Evolutionary conservation across 2,888 invertebrate species (phyloP).

Genomic region (Minunthozetes semirufus): DNA sequence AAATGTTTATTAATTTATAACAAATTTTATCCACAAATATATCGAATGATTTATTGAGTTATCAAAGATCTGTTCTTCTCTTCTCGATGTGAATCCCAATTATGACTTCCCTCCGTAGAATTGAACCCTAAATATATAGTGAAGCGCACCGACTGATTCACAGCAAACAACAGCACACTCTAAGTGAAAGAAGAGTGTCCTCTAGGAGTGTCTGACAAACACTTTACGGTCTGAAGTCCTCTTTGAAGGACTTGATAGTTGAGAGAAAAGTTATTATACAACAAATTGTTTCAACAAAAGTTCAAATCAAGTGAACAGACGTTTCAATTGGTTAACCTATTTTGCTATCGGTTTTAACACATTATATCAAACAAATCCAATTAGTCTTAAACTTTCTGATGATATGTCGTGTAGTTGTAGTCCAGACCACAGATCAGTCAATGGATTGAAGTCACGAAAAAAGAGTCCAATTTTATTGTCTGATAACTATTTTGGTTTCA

Average conservation of each 20-base stretch:
- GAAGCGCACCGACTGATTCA: background rate
- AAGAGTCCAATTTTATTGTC: background rate
- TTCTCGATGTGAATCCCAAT: background rate
- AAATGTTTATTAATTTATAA: background rate
- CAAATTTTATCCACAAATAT: background rate
- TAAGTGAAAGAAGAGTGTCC: background rate
- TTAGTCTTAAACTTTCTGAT: background rate
- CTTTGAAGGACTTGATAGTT: conserved; percentile 7
- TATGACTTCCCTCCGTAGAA: background rate
- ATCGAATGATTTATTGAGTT: no score
- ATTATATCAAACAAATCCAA: background rate
- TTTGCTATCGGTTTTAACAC: background rate
- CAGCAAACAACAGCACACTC: background rate
- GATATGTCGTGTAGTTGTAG: background rate
- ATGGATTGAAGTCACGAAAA: background rate
- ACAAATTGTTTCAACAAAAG: background rate
- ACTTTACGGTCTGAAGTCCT: conserved; percentile 11
- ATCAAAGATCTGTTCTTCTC: background rate
- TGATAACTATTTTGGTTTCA: no score
- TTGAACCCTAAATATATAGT: conserved; percentile 16
- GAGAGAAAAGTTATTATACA: background rate
- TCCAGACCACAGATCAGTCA: background rate
- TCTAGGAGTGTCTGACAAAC: conserved; percentile 16
- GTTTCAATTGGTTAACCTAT: conserved; percentile 19
- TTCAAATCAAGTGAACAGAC: background rate